Evolutionary conservation across 2,797 vertebrate species (phyloP), one percentile per base, ranked within the genome.

Genomic region (Macropodus opercularis): DNA sequence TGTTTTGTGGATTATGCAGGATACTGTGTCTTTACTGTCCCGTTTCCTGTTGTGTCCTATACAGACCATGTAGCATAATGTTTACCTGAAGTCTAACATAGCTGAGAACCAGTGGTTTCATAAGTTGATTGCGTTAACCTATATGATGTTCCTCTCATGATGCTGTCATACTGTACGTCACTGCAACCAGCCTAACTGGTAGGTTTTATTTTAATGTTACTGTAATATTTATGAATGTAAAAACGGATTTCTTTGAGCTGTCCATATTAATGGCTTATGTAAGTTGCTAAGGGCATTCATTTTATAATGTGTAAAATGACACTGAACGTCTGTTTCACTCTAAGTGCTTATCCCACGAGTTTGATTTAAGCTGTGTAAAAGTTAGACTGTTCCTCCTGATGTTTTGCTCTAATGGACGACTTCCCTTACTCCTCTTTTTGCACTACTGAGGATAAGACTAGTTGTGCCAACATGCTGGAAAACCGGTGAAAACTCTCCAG

Each of bases 161-260:
- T 70, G 39, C 34, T 7, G 24, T 67, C 36, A n/a, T 63, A 18
- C n/a, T n/a, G n/a, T n/a, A 21, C 44, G 10, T 73, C 57, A 72
- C 47, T 62, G 40, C 62, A 50, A 48, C 34, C 58, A 21, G 35
- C 53, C 47, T 59, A 19, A 49, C 17, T 66, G n/a, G 42, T 71
- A 70, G 71, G 23, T 69, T 27, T 77, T 42, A 72, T 58, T 48
- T 63, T 49, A 24, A 38, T 68, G 35, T 77, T 72, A 31, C 61
- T 81, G 62, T 72, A 72, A 75, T 76, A 85, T 85, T 76, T 70
- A 79, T 79, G 81, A 87, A 86, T 88, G 86, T 85, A 75, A 69
- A 73, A 64, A 40, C 22, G 10, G 6, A 63, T 71, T 72, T 68
- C 24, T 66, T 69, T 72, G 68, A 54, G 41, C 63, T 73, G 56